Evolutionary conservation across 2,797 vertebrate species (phyloP).

Genomic region (Danio choprae): DNA sequence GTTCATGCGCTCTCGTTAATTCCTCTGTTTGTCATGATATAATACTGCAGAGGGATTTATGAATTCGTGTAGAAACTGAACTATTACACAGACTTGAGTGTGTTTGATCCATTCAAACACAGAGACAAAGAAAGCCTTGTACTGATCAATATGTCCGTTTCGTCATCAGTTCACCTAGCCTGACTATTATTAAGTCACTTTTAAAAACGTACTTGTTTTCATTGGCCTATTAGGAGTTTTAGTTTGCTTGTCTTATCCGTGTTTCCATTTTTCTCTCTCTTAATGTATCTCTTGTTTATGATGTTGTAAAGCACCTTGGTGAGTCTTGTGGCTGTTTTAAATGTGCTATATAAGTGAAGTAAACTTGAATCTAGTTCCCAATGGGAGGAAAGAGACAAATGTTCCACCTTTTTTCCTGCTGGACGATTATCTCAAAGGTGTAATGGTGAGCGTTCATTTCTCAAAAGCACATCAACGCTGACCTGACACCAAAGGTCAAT

Average conservation of each 20-base stretch:
- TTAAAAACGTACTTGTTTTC: too few species aligned
- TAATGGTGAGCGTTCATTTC: conserved; percentile 11
- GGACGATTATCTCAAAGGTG: neutral
- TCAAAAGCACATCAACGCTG: conserved; percentile 7
- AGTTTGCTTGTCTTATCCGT: too few species aligned
- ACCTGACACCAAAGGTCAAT: neutral
- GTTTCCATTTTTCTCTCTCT: too few species aligned
- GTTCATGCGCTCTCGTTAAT: neutral
- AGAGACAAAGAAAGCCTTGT: neutral
- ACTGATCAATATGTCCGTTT: neutral
- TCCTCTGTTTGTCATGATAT: neutral
- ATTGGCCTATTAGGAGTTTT: too few species aligned
- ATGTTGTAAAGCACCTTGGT: too few species aligned
- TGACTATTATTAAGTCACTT: too few species aligned
- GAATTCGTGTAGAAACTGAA: neutral
- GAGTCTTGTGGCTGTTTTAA: too few species aligned
- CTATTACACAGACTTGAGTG: too few species aligned
- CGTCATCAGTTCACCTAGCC: too few species aligned
- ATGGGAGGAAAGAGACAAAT: neutral
- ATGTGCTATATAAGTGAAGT: too few species aligned
- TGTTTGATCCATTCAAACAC: neutral
- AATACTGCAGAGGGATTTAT: neutral
- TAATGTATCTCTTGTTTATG: too few species aligned
- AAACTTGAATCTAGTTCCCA: too few species aligned
- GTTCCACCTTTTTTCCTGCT: neutral